Conservation (phyloP, 2,113 vertebrate species). For the Pseudorectes ferrugineus region DNA sequence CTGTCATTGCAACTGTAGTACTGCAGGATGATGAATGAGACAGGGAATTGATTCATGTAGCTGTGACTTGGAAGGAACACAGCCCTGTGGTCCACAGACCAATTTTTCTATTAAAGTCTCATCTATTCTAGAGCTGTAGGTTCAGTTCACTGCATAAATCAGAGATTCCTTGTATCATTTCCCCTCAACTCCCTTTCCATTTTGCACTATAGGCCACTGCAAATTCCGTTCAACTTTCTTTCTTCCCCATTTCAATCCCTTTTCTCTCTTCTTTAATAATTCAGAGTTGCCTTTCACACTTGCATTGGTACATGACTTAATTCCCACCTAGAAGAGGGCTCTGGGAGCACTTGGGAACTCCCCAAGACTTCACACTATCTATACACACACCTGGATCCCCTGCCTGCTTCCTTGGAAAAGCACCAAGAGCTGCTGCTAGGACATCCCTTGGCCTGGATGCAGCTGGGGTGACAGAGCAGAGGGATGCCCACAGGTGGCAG, state of each 20-base stretch:
- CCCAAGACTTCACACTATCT: background rate
- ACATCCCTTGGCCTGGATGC: background rate
- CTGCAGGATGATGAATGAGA: background rate
- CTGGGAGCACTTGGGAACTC: background rate
- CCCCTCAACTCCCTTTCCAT: background rate
- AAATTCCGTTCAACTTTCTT: background rate
- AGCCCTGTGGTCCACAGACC: background rate
- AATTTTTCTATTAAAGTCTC: background rate
- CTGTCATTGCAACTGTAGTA: background rate
- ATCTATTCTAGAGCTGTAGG: background rate
- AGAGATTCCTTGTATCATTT: background rate
- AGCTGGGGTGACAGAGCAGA: background rate
- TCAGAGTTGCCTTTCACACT: background rate
- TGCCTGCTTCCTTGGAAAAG: background rate
- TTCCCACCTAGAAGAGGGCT: background rate
- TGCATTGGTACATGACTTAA: background rate
- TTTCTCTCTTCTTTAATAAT: background rate
- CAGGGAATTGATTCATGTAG: background rate
- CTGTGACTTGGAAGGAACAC: background rate
- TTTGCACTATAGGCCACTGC: background rate
- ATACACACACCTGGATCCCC: accelerated
- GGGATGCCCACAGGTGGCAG: accelerated
- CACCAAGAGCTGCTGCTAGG: background rate
- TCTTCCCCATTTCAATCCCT: background rate
- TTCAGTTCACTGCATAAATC: background rate